Percentiles rank a stretch among this genome's conserved stretches.
Conservation (phyloP, 1,140 invertebrate genomes). For the Conus ventricosus region DNA sequence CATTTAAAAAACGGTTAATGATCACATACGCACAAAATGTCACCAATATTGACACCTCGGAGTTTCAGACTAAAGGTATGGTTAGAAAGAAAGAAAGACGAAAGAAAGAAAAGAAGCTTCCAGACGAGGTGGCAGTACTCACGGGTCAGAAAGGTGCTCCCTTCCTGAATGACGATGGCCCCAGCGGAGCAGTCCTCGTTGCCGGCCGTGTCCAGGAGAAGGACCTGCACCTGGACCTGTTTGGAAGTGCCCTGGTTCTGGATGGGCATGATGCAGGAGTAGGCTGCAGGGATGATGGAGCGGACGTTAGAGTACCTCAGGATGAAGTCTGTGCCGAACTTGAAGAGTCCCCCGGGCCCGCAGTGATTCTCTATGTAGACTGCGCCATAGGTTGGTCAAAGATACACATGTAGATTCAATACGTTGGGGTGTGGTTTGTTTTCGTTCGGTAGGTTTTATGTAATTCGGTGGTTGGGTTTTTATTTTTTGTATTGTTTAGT, state of each 20-base stretch:
- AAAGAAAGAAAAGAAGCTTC: too few relatives aligned
- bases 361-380: background rate
- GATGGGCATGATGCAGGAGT: background rate
- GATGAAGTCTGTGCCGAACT: background rate
- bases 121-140: background rate
- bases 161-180: background rate
- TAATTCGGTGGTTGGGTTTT: too few relatives aligned
- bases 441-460: too few relatives aligned
- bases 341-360: background rate
- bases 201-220: background rate
- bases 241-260: background rate
- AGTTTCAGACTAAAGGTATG: too few relatives aligned
- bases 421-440: too few relatives aligned
- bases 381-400: background rate
- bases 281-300: background rate
- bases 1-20: too few relatives aligned
- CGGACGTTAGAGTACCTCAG: background rate
- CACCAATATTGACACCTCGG: too few relatives aligned
- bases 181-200: background rate
- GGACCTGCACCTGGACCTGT: background rate
- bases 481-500: too few relatives aligned
- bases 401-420: too few relatives aligned
- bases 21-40: too few relatives aligned
- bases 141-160: background rate
- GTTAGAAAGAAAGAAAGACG: too few relatives aligned